A percentile compares a stretch with the other conserved stretches of the same genome.
Evolutionary conservation across 2,888 invertebrate species (phyloP).

Genomic region (Cryptocephalus primarius): DNA sequence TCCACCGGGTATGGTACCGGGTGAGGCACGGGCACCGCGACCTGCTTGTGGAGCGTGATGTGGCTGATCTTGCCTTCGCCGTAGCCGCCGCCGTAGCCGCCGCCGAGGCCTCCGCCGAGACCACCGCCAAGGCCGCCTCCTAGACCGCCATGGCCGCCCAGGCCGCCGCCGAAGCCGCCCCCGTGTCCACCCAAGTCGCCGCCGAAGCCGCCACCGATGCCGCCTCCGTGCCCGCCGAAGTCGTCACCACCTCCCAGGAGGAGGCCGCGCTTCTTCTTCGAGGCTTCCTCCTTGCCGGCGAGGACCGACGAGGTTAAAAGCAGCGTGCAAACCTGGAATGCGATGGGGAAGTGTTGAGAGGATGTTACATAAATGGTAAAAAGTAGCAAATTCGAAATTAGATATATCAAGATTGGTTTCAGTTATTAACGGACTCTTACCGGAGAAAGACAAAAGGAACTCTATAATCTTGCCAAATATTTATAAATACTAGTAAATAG

Average conservation of each 20-base stretch:
- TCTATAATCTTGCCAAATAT: too few relatives aligned
- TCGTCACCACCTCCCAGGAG: constrained; percentile 17
- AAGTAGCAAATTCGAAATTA: too few relatives aligned
- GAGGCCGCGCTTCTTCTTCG: constrained; percentile 23
- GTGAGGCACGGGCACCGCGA: constrained; percentile 45
- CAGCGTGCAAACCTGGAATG: constrained; percentile 20
- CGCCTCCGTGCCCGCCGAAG: constrained; percentile 10
- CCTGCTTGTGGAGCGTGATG: constrained; percentile 52
- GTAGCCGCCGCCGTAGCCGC: constrained; percentile 8
- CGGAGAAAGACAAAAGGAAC: not conserved
- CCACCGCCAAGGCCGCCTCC: constrained; percentile 8
- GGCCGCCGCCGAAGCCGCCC: constrained; percentile 5
- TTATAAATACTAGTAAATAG: too few relatives aligned
- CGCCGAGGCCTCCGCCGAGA: constrained; percentile 14
- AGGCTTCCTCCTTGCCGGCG: constrained; percentile 16
- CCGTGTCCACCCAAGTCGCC: constrained; percentile 13
- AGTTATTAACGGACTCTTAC: not conserved
- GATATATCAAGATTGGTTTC: too few relatives aligned
- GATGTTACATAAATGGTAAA: too few relatives aligned
- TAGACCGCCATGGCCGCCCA: constrained; percentile 11
- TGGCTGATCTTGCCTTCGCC: constrained; percentile 38
- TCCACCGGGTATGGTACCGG: constrained; percentile 49
- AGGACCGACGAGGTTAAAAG: constrained; percentile 19
- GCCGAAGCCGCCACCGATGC: constrained; percentile 6
- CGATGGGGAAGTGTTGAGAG: too few relatives aligned